Base-by-base conservation (phyloP, 1,140 invertebrate genomes). In the Cotesia chilonis region DNA sequence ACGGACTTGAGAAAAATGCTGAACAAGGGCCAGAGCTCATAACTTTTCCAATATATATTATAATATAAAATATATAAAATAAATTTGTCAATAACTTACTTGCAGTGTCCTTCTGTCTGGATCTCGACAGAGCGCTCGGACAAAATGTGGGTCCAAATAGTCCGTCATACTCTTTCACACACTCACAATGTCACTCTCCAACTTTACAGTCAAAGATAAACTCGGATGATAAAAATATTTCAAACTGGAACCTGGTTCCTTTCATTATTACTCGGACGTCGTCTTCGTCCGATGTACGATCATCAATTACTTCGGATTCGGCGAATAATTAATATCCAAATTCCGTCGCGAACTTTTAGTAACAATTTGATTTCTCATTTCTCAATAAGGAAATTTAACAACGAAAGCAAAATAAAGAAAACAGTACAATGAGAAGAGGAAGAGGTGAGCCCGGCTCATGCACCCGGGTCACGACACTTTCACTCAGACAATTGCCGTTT, bases 121-220 rank as follows among this genome's bases (percentile, higher is more conserved):
- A 79, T 90, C 90, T 71, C 89, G 89, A 77, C 88, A 87, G 35
- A 92, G 87, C 71, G 90, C 89, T 75, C 89, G 87, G 61, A 91
- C 83, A 78, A 91, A 92, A 82, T 90, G 89, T 66, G 89, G 89
- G 81, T 91, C 90, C 84, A 90, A 89, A 81, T 90, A 86, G 76
- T 85, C 84, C 81, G 85, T 86, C 86, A 86, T 87, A 84, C 81
- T 83, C 81, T 79, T 77, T 80, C 76, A 63, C 59, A 38, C 20
- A 59, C 57, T 59, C 17, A 9, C 17, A 6, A 55, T 28, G 52
- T 71, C 76, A 80, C 78, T 83, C 80, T 76, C 75, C 71, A 57
- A 76, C 76, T 69, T 52, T 57, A 41, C 28, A 17, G 68, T 51
- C 41, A 47, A 60, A 57, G 55, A 41, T 52, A 54, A 54, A 71